Percentiles rank a stretch among this genome's conserved stretches.
These are phyloP conservation scores for Lordiphosa andalusiaca DNA, from an alignment of 2,888 invertebrate species.

Conservation along the genomic window DNA sequence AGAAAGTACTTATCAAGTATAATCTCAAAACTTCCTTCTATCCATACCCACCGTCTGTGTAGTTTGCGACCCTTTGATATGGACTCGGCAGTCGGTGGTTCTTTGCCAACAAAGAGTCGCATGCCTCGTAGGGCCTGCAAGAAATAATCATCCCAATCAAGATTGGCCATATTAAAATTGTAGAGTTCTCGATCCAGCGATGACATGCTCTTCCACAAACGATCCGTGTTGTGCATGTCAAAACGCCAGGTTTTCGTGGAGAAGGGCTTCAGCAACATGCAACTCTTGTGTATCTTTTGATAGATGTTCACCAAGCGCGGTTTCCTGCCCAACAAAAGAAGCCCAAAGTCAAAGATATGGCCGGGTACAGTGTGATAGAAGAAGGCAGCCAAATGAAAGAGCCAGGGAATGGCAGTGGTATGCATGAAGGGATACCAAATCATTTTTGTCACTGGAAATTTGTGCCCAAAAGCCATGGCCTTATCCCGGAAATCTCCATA, in stretches of 20 bases:
- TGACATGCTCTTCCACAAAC: constrained; percentile 79
- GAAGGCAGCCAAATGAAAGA: constrained; percentile 80
- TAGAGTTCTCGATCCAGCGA: constrained; percentile 82
- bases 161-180: constrained; percentile 86
- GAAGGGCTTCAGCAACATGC: constrained; percentile 87
- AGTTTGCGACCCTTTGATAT: constrained; percentile 84
- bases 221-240: constrained; percentile 83
- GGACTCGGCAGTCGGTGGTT: constrained; percentile 83
- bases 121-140: constrained; percentile 85
- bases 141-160: constrained; percentile 84
- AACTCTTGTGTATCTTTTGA: constrained; percentile 88
- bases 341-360: constrained; percentile 82
- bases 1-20: not conserved
- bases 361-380: constrained; percentile 85
- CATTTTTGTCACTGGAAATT: constrained; percentile 83
- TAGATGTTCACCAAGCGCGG: constrained; percentile 86
- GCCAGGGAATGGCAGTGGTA: constrained; percentile 78
- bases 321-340: constrained; percentile 46
- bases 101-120: constrained; percentile 88
- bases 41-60: constrained; percentile 82
- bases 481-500: constrained; percentile 85
- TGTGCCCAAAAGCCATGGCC: constrained; percentile 78
- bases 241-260: constrained; percentile 87
- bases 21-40: not conserved
- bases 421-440: constrained; percentile 85